Base-by-base conservation (phyloP, 2,888 invertebrate genomes). In the Xylophagus ater region DNA sequence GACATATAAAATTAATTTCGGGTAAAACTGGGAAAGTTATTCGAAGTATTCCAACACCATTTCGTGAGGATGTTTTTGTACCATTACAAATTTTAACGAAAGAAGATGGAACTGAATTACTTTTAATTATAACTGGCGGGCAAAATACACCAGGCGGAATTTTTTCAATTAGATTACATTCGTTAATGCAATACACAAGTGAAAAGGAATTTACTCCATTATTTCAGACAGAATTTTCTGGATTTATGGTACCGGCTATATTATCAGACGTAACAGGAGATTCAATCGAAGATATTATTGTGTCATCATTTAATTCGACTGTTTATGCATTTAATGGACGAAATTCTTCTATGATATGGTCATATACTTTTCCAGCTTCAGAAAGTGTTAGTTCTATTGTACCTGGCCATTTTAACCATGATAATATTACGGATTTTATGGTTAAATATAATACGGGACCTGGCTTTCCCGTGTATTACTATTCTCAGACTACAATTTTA, bases 371-470 rank as follows among this genome's bases (percentile, higher is more conserved):
- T 43, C 72, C 76, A 2, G 56, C 58, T 7, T 63, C 81, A 5
- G 80, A 83, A 60, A 74, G 80, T 9, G 78, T 80, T 51, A 81
- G 82, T 51, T 74, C 81, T 34, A 83, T 85, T 26, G 77, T 81
- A 9, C 81, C 82, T 2, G 85, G 81, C 1, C 84, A 76, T 59
- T 87, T 78, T 53, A 81, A 85, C 56, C 73, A 75, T 47, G 86
- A 86, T 53, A 71, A 77, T 48, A 61, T 79, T 5, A 82, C 84
- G 0, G 87, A 87, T 59, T 81, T 87, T 54, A 69, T 85, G 64
- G 71, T 87, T 2, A 81, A 82, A 49, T 82, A 64, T 30, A 64
- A 61, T 46, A 60, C 73, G 23, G 82, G 82, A 0, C 76, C 78
- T 0, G 81, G 77, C 8, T 81, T 75, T 59, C 81, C 82, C 1